Base-by-base conservation (phyloP, 2,113 vertebrate genomes). In the Pollimyrus isidori region DNA sequence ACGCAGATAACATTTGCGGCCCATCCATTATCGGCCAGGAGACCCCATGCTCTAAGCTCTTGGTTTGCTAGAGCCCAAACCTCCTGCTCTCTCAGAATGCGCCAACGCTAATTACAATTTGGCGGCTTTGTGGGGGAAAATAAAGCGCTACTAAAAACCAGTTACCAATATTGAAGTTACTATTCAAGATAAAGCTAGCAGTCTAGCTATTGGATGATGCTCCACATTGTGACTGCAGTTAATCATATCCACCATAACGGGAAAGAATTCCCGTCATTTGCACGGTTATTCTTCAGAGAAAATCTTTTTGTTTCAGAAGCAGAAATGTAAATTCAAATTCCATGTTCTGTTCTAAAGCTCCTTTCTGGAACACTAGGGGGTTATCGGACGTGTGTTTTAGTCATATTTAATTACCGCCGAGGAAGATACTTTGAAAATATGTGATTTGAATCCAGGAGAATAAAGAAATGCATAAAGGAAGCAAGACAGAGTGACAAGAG, bases 381-480 rank as follows among this genome's bases (percentile, higher is more conserved):
- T 53, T 56, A 87, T 87, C 50, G 48, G 48, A 87, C 23, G 13
- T 19, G 50, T 56, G 56, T 53, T 53, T 35, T 87, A 87, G 49
- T 87, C 85, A 87, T 87, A 35, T 49, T 87, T 87, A 53, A 87
- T 87, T 87, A 53, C 23, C 50, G 26, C 30, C 53, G 50, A 87
- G 15, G n/a, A 86, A 35, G 21, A 87, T 21, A 39, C 26, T 87
- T 52, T 35, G 30, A 87, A 87, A 39, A 39, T 53, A 35, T 35
- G 21, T 1, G 50, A 87, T 53, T n/a, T 53, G 85, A 87, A 15
- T 87, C 50, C 48, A 87, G 85, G 50, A 84, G 15, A 87, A 87
- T 2, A 35, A 87, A 87, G 30, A 30, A 13, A 87, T 3, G 19
- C 49, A 87, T 42, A 53, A 39, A 56, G 48, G 23, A 39, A 35